phyloP scores from a whole-genome alignment of 2,888 invertebrate genomes.

The Zaprionus bogoriensis region DNA sequence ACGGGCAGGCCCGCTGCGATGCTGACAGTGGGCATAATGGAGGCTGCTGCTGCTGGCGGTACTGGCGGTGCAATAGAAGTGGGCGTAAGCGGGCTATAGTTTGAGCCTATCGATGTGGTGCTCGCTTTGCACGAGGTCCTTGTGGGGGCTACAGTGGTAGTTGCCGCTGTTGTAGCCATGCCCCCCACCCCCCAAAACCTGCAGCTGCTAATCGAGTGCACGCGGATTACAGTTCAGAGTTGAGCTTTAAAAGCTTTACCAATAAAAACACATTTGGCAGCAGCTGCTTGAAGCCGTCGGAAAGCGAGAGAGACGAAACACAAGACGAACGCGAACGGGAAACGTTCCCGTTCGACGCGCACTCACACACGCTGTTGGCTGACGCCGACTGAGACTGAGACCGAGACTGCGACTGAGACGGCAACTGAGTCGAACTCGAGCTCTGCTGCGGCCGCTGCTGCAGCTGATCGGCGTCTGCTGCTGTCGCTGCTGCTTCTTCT shows the following conservation, averaged over 20 bases:
- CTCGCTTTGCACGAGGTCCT: slow-evolving; percentile 76
- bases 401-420: slow-evolving; percentile 28
- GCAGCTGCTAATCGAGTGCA: neutral
- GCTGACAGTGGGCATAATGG: slow-evolving; percentile 83
- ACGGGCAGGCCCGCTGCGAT: slow-evolving; percentile 42
- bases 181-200: slow-evolving; percentile 32
- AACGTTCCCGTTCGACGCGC: slow-evolving; percentile 71
- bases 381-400: slow-evolving; percentile 75
- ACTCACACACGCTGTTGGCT: slow-evolving; percentile 73
- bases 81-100: neutral
- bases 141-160: slow-evolving; percentile 74
- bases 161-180: slow-evolving; percentile 66
- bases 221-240: neutral
- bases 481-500: slow-evolving; percentile 4
- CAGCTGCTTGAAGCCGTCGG: slow-evolving; percentile 45
- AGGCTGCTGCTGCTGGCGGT: no score
- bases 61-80: slow-evolving; percentile 77
- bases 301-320: slow-evolving; percentile 20
- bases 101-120: slow-evolving; percentile 22
- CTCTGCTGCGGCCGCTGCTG: slow-evolving; percentile 22
- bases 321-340: slow-evolving; percentile 47
- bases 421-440: slow-evolving; percentile 50
- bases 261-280: no score
- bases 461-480: slow-evolving; percentile 49
- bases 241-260: no score